Percentiles rank a stretch among this genome's conserved stretches.
phyloP scores from a whole-genome alignment of 1,140 invertebrate genomes.

The Probaryconus sp. region DNA sequence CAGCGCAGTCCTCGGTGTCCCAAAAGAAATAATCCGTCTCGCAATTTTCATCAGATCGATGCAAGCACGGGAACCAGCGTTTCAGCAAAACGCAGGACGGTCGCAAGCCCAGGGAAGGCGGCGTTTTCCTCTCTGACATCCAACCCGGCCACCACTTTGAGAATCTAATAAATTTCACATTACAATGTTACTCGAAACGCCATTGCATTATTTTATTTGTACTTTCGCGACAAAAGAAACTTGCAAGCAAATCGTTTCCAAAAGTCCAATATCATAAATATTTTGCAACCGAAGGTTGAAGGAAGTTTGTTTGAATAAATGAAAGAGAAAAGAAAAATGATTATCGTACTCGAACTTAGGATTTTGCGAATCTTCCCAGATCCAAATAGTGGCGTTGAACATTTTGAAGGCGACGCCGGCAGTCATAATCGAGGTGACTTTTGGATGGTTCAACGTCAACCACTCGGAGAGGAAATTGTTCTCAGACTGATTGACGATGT shows the following conservation, averaged over 20 bases:
- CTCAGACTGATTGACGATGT: conserved; percentile 79
- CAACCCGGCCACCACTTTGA: conserved; percentile 77
- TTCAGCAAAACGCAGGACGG: conserved; percentile 75
- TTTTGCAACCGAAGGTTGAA: no score
- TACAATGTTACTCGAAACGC: conserved; percentile 1
- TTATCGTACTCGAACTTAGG: conserved; percentile 73
- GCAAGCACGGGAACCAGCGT: conserved; percentile 75
- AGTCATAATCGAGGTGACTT: conserved; percentile 78
- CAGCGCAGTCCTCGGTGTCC: conserved; percentile 77
- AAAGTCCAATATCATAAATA: no score
- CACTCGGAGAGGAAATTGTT: conserved; percentile 82
- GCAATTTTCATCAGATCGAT: conserved; percentile 67
- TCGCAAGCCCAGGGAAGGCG: conserved; percentile 61
- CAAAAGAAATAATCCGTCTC: conserved; percentile 80
- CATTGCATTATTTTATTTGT: no score
- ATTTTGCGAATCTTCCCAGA: conserved; percentile 78
- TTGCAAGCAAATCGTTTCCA: no score
- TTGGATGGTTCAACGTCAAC: conserved; percentile 73
- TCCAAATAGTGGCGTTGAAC: conserved; percentile 76
- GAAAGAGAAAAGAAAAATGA: no score
- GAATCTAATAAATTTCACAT: conserved; percentile 60
- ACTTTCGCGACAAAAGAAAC: no score
- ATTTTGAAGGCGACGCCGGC: conserved; percentile 78
- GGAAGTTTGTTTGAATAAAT: no score
- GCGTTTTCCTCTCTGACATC: conserved; percentile 62